These are phyloP conservation scores for Halocynthia aurantium DNA, from an alignment of 23 tunicate genomes.

Conservation along the genomic window DNA sequence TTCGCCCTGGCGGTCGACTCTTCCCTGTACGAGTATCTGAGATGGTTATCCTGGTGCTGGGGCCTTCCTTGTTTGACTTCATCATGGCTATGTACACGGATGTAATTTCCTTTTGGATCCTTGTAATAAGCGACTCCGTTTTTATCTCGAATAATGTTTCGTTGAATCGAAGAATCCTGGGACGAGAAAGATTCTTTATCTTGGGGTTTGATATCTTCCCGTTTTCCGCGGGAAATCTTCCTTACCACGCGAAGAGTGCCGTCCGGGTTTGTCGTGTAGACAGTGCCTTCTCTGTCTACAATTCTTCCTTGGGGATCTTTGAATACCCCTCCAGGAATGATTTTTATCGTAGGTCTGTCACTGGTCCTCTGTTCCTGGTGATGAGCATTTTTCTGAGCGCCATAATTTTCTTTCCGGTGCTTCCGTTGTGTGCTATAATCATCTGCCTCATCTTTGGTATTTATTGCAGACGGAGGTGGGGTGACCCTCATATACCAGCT, in stretches of 20 bases:
- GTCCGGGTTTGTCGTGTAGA: background rate
- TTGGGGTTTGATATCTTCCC: background rate
- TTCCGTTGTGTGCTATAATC: background rate
- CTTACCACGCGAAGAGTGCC: background rate
- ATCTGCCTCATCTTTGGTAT: background rate
- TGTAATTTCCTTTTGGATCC: constrained; percentile 3
- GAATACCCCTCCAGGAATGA: background rate
- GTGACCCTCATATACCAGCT: constrained; percentile 81
- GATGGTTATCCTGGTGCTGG: background rate
- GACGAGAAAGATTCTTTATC: background rate
- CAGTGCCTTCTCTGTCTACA: background rate
- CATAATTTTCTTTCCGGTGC: background rate
- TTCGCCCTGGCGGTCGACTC: background rate
- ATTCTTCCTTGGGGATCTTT: constrained; percentile 17
- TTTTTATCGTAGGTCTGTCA: background rate
- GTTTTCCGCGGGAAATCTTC: background rate
- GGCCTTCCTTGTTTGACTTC: background rate
- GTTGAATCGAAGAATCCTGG: background rate
- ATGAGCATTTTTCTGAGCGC: background rate
- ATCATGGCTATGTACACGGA: background rate
- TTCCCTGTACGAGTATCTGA: constrained; percentile 3
- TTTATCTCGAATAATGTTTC: background rate
- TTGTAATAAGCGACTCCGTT: background rate
- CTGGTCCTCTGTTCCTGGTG: background rate
- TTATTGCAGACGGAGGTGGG: constrained; percentile 24